Conservation (phyloP, 2,888 invertebrate genomes). For the Coelinius sp. region DNA sequence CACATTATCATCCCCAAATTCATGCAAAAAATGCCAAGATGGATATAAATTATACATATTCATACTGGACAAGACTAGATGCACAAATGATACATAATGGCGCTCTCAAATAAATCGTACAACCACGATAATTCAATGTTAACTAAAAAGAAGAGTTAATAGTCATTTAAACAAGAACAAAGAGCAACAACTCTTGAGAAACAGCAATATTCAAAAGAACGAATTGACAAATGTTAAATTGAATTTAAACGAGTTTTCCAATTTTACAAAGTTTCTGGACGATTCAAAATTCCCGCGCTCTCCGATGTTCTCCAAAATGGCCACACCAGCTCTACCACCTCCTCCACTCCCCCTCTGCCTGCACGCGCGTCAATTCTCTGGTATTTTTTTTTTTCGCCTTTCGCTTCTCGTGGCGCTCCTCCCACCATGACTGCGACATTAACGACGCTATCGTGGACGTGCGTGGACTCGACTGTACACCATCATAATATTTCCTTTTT, state of each 20-base stretch:
- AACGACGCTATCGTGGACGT: constrained; percentile 18
- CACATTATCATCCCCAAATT: not conserved
- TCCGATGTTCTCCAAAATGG: constrained; percentile 66
- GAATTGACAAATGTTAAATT: constrained; percentile 2
- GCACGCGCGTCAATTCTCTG: too few relatives aligned
- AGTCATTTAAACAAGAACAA: constrained; percentile 16
- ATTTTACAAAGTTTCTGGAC: not conserved
- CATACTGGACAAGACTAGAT: constrained; percentile 65
- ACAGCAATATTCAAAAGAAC: constrained; percentile 14
- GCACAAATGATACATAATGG: constrained; percentile 59
- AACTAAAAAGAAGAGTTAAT: constrained; percentile 18
- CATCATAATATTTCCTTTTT: not conserved
- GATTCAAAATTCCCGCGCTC: constrained; percentile 57
- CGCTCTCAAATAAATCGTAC: constrained; percentile 37
- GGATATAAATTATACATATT: constrained; percentile 53
- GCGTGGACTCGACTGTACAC: constrained; percentile 7
- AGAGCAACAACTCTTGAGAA: constrained; percentile 19
- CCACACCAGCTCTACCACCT: constrained; percentile 46
- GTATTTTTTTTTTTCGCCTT: constrained; percentile 1
- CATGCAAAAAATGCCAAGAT: constrained; percentile 3
- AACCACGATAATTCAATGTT: constrained; percentile 11
- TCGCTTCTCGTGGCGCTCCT: constrained; percentile 16
- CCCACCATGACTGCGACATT: constrained; percentile 29
- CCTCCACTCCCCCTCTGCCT: too few relatives aligned
- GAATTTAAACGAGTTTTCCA: not conserved